Evolutionary conservation across 1,140 invertebrate genomes (phyloP).

Genomic region (Drosophila asahinai): DNA sequence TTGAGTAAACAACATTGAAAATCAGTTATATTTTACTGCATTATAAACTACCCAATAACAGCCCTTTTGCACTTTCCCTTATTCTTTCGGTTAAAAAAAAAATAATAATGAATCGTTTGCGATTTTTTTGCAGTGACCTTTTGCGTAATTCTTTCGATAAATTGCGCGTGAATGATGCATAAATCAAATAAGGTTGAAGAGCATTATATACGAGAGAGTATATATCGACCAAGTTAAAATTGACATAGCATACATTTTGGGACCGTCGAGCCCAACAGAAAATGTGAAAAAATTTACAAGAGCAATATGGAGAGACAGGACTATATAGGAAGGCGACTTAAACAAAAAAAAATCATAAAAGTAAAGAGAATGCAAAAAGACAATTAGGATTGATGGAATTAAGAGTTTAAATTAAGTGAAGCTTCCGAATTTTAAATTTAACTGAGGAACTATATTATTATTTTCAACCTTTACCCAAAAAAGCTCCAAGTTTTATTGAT

Average conservation of each 20-base stretch:
- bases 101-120: neutral
- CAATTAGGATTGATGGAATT: conserved; percentile 6
- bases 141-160: conserved; percentile 53
- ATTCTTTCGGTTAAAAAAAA: neutral
- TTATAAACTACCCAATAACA: conserved; percentile 46
- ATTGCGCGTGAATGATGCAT: conserved; percentile 76
- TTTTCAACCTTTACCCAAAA: no score
- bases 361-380: neutral
- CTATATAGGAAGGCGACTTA: neutral
- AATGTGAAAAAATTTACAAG: neutral
- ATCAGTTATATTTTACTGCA: conserved; percentile 67
- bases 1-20: conserved; percentile 76
- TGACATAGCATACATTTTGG: conserved; percentile 9
- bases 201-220: conserved; percentile 16
- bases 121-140: conserved; percentile 19
- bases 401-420: neutral
- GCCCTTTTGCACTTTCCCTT: neutral
- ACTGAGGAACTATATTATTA: no score
- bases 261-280: neutral
- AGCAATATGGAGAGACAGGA: neutral
- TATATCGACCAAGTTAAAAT: conserved; percentile 12
- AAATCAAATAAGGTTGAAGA: conserved; percentile 70
- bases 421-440: neutral
- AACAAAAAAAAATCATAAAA: conserved; percentile 5
- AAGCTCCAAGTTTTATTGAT: no score